phyloP scores from a whole-genome alignment of 2,113 vertebrate genomes.

The Eulemur rufifrons region DNA sequence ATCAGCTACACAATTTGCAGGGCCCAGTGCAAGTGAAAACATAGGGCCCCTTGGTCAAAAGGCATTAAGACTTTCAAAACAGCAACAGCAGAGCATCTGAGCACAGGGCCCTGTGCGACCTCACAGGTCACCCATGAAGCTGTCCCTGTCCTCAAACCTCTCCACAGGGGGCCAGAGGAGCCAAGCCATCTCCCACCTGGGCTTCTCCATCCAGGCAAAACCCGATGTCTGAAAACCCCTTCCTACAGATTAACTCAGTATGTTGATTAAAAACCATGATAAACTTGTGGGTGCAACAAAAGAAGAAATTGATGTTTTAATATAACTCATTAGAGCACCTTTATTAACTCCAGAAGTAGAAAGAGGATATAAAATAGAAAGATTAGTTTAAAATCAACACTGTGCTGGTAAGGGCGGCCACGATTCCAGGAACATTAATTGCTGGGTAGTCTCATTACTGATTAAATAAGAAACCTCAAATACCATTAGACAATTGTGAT shows the following conservation, averaged over 20 bases:
- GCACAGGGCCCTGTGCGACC: background rate
- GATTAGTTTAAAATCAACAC: constrained; percentile 69
- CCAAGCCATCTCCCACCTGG: background rate
- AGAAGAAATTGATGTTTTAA: constrained; percentile 61
- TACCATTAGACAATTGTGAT: constrained; percentile 72
- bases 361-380: constrained; percentile 62
- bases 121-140: background rate
- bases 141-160: background rate
- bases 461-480: constrained; percentile 81
- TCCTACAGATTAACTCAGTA: background rate
- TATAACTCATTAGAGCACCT: constrained; percentile 71
- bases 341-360: constrained; percentile 69
- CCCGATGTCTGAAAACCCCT: background rate
- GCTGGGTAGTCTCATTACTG: constrained; percentile 75
- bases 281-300: constrained; percentile 51
- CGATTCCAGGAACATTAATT: constrained; percentile 77
- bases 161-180: background rate
- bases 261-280: constrained; percentile 65
- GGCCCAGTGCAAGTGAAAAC: background rate
- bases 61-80: background rate
- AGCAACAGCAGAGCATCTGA: background rate
- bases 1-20: background rate
- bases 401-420: background rate
- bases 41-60: background rate
- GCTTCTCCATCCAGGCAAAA: background rate